Evolutionary conservation across 2,888 invertebrate species (phyloP).

Genomic region (Thera obeliscata): DNA sequence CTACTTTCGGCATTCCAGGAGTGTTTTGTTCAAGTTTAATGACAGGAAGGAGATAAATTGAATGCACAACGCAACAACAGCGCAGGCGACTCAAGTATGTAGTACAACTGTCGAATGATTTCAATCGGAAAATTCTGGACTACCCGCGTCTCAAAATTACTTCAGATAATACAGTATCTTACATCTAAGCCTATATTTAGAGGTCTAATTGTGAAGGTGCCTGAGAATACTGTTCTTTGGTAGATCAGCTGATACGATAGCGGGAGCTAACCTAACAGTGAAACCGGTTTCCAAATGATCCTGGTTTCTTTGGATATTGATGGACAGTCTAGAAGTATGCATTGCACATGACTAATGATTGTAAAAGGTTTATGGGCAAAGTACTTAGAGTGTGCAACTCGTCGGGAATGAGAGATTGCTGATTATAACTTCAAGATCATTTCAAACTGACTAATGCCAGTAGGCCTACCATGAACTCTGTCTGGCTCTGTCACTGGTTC

Average conservation of each 20-base stretch:
- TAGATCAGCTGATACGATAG: constrained; percentile 23
- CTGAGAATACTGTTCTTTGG: constrained; percentile 11
- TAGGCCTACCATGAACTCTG: no score
- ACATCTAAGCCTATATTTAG: constrained; percentile 14
- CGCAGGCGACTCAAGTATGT: background rate
- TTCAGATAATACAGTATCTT: constrained; percentile 11
- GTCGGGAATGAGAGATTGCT: constrained; percentile 2
- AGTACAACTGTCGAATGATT: background rate
- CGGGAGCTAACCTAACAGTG: constrained; percentile 15
- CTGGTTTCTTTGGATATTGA: constrained; percentile 18
- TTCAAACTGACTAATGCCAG: no score
- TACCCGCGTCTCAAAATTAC: constrained; percentile 10
- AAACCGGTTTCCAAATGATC: constrained; percentile 28
- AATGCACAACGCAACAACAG: no score
- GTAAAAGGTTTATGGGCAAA: constrained; percentile 3
- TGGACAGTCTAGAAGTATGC: constrained; percentile 1
- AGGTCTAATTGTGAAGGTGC: constrained; percentile 10
- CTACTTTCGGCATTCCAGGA: no score
- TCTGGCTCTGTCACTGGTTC: no score
- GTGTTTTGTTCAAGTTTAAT: no score
- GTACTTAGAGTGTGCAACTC: background rate
- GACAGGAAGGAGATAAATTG: no score
- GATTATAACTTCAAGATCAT: background rate
- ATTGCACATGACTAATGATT: constrained; percentile 12
- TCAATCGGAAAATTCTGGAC: constrained; percentile 2